A percentile compares a stretch with the other conserved stretches of the same genome.
Conservation (phyloP, 2,113 vertebrate genomes). For the Lanius ludovicianus region DNA sequence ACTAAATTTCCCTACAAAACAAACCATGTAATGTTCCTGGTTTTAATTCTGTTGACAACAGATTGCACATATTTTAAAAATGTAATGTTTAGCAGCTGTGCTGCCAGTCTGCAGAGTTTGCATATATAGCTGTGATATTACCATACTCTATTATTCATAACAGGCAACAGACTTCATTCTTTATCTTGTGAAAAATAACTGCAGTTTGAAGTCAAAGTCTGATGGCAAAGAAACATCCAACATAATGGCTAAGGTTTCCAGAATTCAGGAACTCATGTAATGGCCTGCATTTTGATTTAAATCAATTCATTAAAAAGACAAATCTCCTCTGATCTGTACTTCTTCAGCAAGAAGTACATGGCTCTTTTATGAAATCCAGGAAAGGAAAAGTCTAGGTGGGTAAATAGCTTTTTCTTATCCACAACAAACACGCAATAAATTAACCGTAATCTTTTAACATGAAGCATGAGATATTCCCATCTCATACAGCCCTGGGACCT, state of each 20-base stretch:
- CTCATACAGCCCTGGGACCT: background rate
- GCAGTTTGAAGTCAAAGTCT: slow-evolving; percentile 20
- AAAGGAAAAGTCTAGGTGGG: background rate
- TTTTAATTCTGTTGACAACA: slow-evolving; percentile 65
- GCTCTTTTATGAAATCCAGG: background rate
- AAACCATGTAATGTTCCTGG: slow-evolving; percentile 24
- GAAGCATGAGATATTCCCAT: background rate
- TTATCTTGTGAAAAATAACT: slow-evolving; percentile 48
- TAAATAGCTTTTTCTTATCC: slow-evolving; percentile 1
- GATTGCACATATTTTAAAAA: slow-evolving; percentile 57
- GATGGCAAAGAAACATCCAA: background rate
- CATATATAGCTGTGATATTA: slow-evolving; percentile 59
- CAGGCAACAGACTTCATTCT: slow-evolving; percentile 49
- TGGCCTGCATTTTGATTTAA: background rate
- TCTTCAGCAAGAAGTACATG: background rate
- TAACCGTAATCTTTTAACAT: background rate
- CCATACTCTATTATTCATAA: slow-evolving; percentile 67
- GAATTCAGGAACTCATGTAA: background rate
- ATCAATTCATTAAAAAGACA: slow-evolving; percentile 2
- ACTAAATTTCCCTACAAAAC: slow-evolving; percentile 53
- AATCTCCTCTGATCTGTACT: background rate
- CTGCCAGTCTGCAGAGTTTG: slow-evolving; percentile 52
- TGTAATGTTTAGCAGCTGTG: slow-evolving; percentile 47
- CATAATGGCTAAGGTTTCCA: background rate
- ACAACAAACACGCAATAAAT: background rate